Evolutionary conservation across 2,888 invertebrate genomes (phyloP).

Genomic region (Metacarcinus magister): DNA sequence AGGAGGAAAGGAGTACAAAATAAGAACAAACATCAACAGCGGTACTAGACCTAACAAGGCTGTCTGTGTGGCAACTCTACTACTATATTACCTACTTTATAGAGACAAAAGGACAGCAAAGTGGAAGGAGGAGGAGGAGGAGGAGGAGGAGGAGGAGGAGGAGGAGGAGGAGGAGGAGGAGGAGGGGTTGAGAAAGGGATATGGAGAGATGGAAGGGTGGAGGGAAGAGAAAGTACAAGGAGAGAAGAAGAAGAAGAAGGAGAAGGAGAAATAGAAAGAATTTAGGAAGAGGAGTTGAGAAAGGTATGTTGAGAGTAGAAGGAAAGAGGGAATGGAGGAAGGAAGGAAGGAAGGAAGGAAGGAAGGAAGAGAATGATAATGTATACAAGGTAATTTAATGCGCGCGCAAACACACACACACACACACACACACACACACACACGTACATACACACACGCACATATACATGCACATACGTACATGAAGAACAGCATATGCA

Average conservation of each 20-base stretch:
- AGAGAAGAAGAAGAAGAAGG: neutral
- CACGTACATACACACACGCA: neutral
- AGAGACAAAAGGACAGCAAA: neutral
- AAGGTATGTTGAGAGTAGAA: neutral
- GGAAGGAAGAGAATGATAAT: neutral
- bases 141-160: too few species aligned
- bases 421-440: slow-evolving; percentile 9
- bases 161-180: neutral
- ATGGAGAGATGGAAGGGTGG: neutral
- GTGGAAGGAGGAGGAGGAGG: neutral
- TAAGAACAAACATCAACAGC: too few species aligned
- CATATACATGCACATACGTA: neutral
- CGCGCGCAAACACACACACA: too few species aligned
- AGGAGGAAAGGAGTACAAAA: too few species aligned
- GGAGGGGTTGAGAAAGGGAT: neutral
- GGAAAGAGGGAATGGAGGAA: neutral
- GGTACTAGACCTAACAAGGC: too few species aligned
- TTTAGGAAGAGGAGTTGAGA: neutral
- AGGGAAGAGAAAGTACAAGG: too few species aligned
- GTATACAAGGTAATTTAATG: too few species aligned
- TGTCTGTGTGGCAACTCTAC: too few species aligned
- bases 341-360: neutral
- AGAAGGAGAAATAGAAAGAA: neutral
- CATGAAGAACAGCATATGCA: neutral
- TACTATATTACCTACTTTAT: too few species aligned